Percentiles rank a stretch among this genome's conserved stretches.
phyloP scores from a whole-genome alignment of 2,888 invertebrate species.

The Lysandra bellargus region DNA sequence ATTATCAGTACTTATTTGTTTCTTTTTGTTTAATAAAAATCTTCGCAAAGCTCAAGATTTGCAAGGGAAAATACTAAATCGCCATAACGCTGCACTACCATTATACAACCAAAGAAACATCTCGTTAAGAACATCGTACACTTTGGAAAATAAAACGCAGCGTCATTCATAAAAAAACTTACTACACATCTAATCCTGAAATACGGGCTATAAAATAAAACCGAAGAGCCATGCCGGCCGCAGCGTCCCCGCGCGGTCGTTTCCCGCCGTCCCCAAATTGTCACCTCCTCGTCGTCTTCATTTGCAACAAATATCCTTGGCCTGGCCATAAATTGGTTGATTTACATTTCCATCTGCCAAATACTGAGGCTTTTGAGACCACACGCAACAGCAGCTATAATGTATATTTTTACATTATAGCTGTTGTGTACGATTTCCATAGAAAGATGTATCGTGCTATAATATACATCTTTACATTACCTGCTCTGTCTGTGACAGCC shows the following conservation, averaged over 20 bases:
- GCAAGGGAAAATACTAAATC: not conserved
- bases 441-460: too few species aligned
- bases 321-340: conserved; percentile 73
- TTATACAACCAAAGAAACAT: not conserved
- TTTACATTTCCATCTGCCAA: conserved; percentile 68
- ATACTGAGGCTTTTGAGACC: conserved; percentile 36
- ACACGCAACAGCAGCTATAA: too few species aligned
- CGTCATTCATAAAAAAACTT: conserved; percentile 24
- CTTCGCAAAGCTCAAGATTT: too few species aligned
- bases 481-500: too few species aligned
- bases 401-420: too few species aligned
- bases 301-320: conserved; percentile 75
- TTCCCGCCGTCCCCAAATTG: conserved; percentile 68
- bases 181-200: conserved; percentile 42
- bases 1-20: too few species aligned
- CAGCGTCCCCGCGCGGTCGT: conserved; percentile 65
- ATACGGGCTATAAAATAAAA: conserved; percentile 56
- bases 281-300: conserved; percentile 77
- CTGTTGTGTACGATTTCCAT: too few species aligned
- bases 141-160: conserved; percentile 30
- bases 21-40: too few species aligned
- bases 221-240: conserved; percentile 51
- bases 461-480: too few species aligned
- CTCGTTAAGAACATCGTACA: not conserved
- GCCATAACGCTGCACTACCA: not conserved